Conservation (phyloP, 30 jellyfish, hydroid and myxozoan species). For the Aurelia coerulea region DNA sequence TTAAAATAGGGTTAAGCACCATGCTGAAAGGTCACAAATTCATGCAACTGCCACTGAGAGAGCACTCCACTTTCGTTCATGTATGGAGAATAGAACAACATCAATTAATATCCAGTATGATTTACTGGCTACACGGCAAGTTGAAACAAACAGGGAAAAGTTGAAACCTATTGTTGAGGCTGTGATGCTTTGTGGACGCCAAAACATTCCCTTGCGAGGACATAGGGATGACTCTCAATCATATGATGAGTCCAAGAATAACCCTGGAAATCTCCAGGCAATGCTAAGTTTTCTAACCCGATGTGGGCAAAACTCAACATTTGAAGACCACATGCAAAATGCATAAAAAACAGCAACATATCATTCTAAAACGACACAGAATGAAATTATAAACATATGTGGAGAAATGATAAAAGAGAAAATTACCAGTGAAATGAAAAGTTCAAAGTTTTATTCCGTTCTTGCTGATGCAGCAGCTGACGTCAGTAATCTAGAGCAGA, state of each 20-base stretch:
- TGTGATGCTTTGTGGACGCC: constrained; percentile 54
- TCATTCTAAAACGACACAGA: constrained; percentile 32
- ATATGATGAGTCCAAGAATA: constrained; percentile 10
- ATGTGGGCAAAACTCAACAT: constrained; percentile 22
- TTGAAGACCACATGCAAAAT: constrained; percentile 20
- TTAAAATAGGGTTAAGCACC: too few species aligned
- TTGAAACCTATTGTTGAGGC: constrained; percentile 68
- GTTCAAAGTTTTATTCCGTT: constrained; percentile 52
- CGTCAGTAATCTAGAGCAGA: constrained; percentile 45
- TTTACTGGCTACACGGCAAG: not conserved
- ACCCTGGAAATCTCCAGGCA: constrained; percentile 64
- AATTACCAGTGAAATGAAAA: constrained; percentile 28
- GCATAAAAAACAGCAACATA: constrained; percentile 17
- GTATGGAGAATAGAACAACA: too few species aligned
- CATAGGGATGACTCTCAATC: constrained; percentile 62
- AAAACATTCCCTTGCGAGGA: constrained; percentile 70
- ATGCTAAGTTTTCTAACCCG: constrained; percentile 15
- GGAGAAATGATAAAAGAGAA: constrained; percentile 24
- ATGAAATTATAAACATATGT: constrained; percentile 23
- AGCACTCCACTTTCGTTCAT: too few species aligned
- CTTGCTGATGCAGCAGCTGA: constrained; percentile 70
- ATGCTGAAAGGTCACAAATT: not conserved
- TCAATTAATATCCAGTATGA: too few species aligned
- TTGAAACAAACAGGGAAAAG: constrained; percentile 33
- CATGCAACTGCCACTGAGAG: too few species aligned